phyloP scores from a whole-genome alignment of 2,888 invertebrate genomes.

The Aspidiotus destructor region DNA sequence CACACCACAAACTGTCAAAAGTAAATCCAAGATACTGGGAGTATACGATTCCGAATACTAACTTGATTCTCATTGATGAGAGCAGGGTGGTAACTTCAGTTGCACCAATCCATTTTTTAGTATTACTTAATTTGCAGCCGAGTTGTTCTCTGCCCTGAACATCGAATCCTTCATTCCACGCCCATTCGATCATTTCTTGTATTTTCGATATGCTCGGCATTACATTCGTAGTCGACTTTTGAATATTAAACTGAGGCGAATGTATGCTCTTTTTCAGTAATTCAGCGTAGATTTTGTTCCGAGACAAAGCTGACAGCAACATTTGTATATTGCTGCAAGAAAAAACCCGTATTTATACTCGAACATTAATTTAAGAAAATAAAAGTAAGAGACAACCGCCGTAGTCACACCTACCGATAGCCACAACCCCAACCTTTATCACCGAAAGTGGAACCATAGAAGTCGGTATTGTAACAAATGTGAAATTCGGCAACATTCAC shows the following conservation, averaged over 20 bases:
- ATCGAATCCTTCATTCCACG: slow-evolving; percentile 73
- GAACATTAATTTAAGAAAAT: slow-evolving; percentile 8
- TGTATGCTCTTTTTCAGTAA: slow-evolving; percentile 44
- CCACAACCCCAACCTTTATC: slow-evolving; percentile 91
- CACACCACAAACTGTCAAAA: no score
- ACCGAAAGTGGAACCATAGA: slow-evolving; percentile 78
- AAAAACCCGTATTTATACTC: background rate
- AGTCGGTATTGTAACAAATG: slow-evolving; percentile 71
- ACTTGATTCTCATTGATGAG: slow-evolving; percentile 71
- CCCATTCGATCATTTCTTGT: slow-evolving; percentile 72
- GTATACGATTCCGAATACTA: slow-evolving; percentile 4
- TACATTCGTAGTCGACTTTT: slow-evolving; percentile 45
- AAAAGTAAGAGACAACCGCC: no score
- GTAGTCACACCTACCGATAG: slow-evolving; percentile 46
- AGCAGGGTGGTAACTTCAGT: slow-evolving; percentile 80
- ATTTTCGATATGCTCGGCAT: slow-evolving; percentile 78
- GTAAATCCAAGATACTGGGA: no score
- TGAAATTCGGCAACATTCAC: slow-evolving; percentile 58
- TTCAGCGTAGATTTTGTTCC: slow-evolving; percentile 59
- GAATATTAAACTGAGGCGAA: slow-evolving; percentile 25
- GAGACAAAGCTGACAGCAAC: slow-evolving; percentile 71
- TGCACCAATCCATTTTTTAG: slow-evolving; percentile 87
- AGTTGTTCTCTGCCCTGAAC: slow-evolving; percentile 75
- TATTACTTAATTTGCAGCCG: slow-evolving; percentile 69
- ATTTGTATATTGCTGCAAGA: slow-evolving; percentile 68